Conservation (phyloP, 2,797 vertebrate genomes). For the Crax fasciolata region DNA sequence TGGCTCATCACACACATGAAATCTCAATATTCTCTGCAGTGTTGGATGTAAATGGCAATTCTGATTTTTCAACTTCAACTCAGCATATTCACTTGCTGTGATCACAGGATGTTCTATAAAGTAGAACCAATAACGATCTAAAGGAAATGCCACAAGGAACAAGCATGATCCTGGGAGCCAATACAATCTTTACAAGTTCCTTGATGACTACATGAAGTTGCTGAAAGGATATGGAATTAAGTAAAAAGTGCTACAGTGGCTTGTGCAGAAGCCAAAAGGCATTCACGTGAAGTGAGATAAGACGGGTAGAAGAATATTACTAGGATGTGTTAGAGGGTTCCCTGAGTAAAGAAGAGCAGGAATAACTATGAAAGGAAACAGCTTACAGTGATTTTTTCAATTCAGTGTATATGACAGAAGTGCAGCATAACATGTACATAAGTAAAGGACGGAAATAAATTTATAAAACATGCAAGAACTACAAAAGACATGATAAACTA, state of each 20-base stretch:
- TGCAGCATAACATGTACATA: not conserved
- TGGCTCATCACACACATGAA: not conserved
- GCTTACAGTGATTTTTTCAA: conserved; percentile 12
- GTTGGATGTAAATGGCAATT: not conserved
- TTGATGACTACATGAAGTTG: conserved; percentile 45
- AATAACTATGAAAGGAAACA: conserved; percentile 22
- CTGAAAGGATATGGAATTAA: conserved; percentile 41
- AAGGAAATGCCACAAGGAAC: conserved; percentile 31
- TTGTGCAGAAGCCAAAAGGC: not conserved
- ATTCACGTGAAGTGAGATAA: conserved; percentile 15
- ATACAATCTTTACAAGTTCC: conserved; percentile 31
- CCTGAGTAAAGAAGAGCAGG: not conserved
- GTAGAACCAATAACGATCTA: conserved; percentile 24
- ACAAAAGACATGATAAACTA: not conserved
- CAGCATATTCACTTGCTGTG: not conserved
- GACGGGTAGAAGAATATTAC: not conserved
- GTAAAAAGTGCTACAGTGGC: not conserved
- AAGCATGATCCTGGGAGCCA: conserved; percentile 22
- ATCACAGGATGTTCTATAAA: not conserved
- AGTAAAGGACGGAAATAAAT: not conserved
- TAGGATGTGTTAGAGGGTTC: not conserved
- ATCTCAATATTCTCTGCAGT: not conserved
- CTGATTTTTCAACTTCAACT: not conserved
- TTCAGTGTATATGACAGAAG: not conserved
- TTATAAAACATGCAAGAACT: not conserved